Evolutionary conservation across 2,888 invertebrate genomes (phyloP), one percentile per base, ranked within the genome.

Genomic region (Amphiduros pacificus): DNA sequence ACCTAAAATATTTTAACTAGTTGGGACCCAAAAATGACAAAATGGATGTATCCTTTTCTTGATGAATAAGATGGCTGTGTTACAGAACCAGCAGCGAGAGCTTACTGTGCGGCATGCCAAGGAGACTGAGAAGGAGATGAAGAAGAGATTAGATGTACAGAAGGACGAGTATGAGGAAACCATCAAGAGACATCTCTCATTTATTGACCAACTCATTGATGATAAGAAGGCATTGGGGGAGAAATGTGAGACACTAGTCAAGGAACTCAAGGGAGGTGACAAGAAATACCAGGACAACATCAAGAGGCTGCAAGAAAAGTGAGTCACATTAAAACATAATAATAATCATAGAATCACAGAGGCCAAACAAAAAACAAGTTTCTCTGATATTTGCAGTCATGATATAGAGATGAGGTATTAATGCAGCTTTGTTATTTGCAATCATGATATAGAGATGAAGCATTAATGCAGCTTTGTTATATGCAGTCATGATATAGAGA

Each of bases 161-260:
- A 81, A 82, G 64, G 77, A 77, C 31, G 80, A 82, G 64, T 82
- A 82, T 69, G 82, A 83, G 60, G 77, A 79, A 55, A 76, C 82
- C 5, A 77, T 83, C 36, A 81, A 82, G 63, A 68, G 82, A 60
- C 82, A 83, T 69, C 71, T 82, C n/a, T 73, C 76, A 22, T 82
- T 83, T 63, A 83, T 83, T 58, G 83, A 83, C 68, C 83, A 83
- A 81, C 68, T 83, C 61, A 82, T 83, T 55, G 82, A 82, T 70
- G 82, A 83, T 71, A 83, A 83, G 71, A 82, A 83, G 64, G 67
- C 60, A 1, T 68, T 83, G 53, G 73, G 77, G 62, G 82, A 82
- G 57, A 79, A 78, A 64, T 82, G 82, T 74, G 82, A 83, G 64
- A 71, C 72, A 48, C 64, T 82, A n/a, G 79, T 82, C 29, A 77